These are phyloP conservation scores for Leptopilina myrica DNA, from an alignment of 2,888 invertebrate species.

Conservation along the genomic window DNA sequence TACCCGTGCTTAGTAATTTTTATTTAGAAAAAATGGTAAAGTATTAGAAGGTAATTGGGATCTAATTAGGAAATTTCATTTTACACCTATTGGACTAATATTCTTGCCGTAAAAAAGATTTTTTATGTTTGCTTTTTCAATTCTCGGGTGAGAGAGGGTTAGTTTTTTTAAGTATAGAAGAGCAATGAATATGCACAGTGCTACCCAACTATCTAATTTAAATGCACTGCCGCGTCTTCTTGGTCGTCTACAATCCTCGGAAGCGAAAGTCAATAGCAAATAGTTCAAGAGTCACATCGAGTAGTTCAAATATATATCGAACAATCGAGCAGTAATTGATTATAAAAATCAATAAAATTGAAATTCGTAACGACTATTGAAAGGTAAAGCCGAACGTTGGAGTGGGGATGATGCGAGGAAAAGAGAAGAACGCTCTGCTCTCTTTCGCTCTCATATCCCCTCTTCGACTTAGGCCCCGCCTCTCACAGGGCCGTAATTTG, in stretches of 20 bases:
- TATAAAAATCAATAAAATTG: too few relatives aligned
- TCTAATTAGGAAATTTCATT: not conserved
- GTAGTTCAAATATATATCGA: slow-evolving; percentile 46
- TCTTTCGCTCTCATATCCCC: too few relatives aligned
- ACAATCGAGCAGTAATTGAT: not conserved
- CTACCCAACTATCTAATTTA: slow-evolving; percentile 59
- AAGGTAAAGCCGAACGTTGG: too few relatives aligned
- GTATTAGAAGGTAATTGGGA: too few relatives aligned
- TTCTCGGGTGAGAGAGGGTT: not conserved
- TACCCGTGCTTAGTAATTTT: too few relatives aligned
- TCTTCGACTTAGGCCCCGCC: too few relatives aligned
- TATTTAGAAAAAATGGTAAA: too few relatives aligned
- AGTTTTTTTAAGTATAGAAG: slow-evolving; percentile 38
- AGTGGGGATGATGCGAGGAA: too few relatives aligned
- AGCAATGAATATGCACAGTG: slow-evolving; percentile 58
- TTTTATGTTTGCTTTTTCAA: not conserved
- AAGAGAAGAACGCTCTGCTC: too few relatives aligned
- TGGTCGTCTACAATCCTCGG: slow-evolving; percentile 51
- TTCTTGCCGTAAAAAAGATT: not conserved
- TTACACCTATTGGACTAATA: not conserved
- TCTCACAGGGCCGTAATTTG: too few relatives aligned
- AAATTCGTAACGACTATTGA: too few relatives aligned
- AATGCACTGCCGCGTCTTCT: slow-evolving; percentile 58
- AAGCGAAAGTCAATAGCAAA: slow-evolving; percentile 61
- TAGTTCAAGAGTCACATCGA: slow-evolving; percentile 64